A percentile compares a stretch with the other conserved stretches of the same genome.
Conservation (phyloP, 1,140 invertebrate species). For the Drosophila burlai region DNA sequence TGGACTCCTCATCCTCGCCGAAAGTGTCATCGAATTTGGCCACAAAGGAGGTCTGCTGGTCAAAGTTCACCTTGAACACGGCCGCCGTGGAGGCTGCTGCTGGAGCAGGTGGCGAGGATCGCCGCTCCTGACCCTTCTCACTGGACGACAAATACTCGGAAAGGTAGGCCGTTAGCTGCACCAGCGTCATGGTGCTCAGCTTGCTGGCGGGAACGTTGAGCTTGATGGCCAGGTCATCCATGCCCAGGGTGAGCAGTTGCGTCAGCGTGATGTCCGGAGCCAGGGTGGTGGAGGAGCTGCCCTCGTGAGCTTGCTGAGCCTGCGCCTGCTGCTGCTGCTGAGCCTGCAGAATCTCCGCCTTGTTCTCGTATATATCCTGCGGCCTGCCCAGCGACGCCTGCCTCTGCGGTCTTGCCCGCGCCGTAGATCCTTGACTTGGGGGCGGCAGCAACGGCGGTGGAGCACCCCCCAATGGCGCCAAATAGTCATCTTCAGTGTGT, state of each 20-base stretch:
- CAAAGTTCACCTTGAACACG: constrained; percentile 87
- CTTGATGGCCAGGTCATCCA: constrained; percentile 91
- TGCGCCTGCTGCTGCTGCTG: constrained; percentile 33
- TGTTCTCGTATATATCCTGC: constrained; percentile 82
- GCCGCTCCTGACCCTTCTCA: constrained; percentile 68
- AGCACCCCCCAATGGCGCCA: constrained; percentile 86
- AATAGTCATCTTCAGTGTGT: constrained; percentile 88
- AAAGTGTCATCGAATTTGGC: constrained; percentile 88
- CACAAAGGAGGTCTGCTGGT: constrained; percentile 84
- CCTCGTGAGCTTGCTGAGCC: constrained; percentile 2
- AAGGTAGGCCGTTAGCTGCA: constrained; percentile 92
- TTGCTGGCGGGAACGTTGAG: constrained; percentile 91
- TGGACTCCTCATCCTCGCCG: constrained; percentile 67
- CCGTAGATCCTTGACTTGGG: constrained; percentile 61
- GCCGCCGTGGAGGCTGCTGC: constrained; percentile 43
- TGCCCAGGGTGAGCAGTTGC: constrained; percentile 92
- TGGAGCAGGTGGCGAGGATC: constrained; percentile 42
- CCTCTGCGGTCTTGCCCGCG: constrained; percentile 61
- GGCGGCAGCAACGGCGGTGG: constrained; percentile 74
- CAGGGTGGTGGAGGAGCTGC: constrained; percentile 45
- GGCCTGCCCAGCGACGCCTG: constrained; percentile 64
- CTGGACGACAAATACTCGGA: constrained; percentile 87
- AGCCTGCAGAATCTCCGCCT: constrained; percentile 76
- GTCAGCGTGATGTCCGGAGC: constrained; percentile 91
- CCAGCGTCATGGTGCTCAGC: constrained; percentile 93